Conservation (phyloP, 2,888 invertebrate species). For the Pyrochroa serraticornis region DNA sequence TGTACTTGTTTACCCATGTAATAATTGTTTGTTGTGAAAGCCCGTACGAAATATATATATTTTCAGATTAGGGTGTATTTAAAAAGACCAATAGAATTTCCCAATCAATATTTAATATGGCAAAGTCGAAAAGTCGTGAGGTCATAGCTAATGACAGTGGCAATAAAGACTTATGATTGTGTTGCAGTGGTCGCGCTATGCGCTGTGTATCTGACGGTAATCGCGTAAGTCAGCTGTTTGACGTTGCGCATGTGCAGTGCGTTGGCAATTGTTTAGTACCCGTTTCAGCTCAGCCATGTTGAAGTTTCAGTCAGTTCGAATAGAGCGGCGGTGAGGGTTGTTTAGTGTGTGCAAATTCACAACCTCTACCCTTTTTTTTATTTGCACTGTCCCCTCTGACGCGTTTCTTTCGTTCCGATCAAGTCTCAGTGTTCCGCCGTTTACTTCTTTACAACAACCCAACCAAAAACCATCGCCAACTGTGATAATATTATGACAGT, state of each 20-base stretch:
- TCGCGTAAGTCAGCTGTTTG: constrained; percentile 50
- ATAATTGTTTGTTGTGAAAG: too few species aligned
- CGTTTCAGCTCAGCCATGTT: constrained; percentile 39
- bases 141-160: too few species aligned
- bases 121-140: too few species aligned
- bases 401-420: not conserved
- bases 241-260: constrained; percentile 39
- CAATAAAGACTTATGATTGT: too few species aligned
- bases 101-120: too few species aligned
- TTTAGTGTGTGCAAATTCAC: constrained; percentile 34
- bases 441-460: not conserved
- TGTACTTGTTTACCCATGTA: too few species aligned
- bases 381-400: constrained; percentile 35
- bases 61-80: too few species aligned
- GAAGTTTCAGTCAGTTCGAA: constrained; percentile 43
- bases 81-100: not conserved
- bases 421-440: not conserved
- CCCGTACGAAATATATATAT: too few species aligned
- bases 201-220: not conserved
- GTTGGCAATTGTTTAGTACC: constrained; percentile 18
- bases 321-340: constrained; percentile 43
- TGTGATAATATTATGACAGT: constrained; percentile 14
- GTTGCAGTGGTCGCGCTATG: not conserved
- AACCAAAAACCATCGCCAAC: not conserved
- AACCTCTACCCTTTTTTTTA: constrained; percentile 47